A percentile compares a stretch with the other conserved stretches of the same genome.
Evolutionary conservation across 2,113 vertebrate species (phyloP).

Genomic region (Capricornis sumatraensis): DNA sequence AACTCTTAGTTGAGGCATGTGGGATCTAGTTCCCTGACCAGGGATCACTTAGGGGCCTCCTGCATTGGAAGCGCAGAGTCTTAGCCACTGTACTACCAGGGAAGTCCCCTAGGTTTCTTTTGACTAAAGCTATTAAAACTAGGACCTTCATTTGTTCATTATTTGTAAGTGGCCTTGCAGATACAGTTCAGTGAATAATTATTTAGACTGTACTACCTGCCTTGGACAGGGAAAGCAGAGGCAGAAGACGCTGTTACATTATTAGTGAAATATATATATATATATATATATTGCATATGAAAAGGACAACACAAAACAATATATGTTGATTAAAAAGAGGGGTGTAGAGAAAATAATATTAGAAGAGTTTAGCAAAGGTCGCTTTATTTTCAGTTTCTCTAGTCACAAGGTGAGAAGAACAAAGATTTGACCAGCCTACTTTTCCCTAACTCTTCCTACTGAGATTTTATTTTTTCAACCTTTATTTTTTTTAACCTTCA

Average conservation of each 20-base stretch:
- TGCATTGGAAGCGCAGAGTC: neutral
- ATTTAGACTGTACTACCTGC: neutral
- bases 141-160: neutral
- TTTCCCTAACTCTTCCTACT: neutral
- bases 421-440: neutral
- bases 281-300: neutral
- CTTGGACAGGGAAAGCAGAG: neutral
- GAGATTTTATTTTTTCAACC: neutral
- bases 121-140: neutral
- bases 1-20: neutral
- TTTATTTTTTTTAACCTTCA: neutral
- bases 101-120: neutral
- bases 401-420: neutral
- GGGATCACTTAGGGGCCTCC: neutral
- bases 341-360: neutral
- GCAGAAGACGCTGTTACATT: neutral
- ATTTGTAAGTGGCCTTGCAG: neutral
- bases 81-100: neutral
- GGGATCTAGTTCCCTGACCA: neutral
- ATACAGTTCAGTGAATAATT: neutral
- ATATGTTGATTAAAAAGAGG: neutral
- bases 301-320: neutral
- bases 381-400: neutral
- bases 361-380: neutral
- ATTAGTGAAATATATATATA: neutral